Conservation (phyloP, 2,888 invertebrate species). For the Brachyopa scutellaris region DNA sequence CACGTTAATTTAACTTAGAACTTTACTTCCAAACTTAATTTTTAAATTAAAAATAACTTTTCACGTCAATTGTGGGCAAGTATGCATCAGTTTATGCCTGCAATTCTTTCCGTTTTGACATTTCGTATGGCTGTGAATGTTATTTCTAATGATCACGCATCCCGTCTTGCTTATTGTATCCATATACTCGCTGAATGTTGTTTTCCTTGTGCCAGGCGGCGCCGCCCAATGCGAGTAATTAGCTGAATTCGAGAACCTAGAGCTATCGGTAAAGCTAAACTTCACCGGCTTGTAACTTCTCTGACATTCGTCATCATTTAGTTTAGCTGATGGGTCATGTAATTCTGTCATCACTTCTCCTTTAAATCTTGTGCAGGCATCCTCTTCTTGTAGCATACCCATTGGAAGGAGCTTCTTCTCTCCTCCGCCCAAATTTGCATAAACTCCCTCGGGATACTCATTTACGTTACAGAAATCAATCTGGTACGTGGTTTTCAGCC, state of each 20-base stretch:
- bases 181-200: slow-evolving; percentile 79
- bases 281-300: slow-evolving; percentile 78
- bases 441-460: slow-evolving; percentile 79
- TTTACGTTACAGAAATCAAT: slow-evolving; percentile 82
- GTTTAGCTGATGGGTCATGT: slow-evolving; percentile 74
- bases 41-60: not conserved
- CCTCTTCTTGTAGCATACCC: slow-evolving; percentile 74
- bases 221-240: slow-evolving; percentile 78
- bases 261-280: slow-evolving; percentile 76
- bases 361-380: slow-evolving; percentile 77
- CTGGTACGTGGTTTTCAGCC: slow-evolving; percentile 84
- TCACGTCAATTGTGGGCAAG: slow-evolving; percentile 65
- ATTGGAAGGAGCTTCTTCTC: slow-evolving; percentile 75
- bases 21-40: not conserved
- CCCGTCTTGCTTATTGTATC: slow-evolving; percentile 80
- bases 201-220: slow-evolving; percentile 73
- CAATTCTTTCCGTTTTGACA: slow-evolving; percentile 77
- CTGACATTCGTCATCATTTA: slow-evolving; percentile 75
- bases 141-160: slow-evolving; percentile 79
- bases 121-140: slow-evolving; percentile 79
- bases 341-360: slow-evolving; percentile 77
- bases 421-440: slow-evolving; percentile 76
- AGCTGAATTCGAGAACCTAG: slow-evolving; percentile 76
- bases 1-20: too few relatives aligned
- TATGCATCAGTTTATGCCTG: slow-evolving; percentile 76